These are phyloP conservation scores for Darevskia nairensis DNA, from an alignment of 2,797 vertebrate genomes.

Conservation along the genomic window DNA sequence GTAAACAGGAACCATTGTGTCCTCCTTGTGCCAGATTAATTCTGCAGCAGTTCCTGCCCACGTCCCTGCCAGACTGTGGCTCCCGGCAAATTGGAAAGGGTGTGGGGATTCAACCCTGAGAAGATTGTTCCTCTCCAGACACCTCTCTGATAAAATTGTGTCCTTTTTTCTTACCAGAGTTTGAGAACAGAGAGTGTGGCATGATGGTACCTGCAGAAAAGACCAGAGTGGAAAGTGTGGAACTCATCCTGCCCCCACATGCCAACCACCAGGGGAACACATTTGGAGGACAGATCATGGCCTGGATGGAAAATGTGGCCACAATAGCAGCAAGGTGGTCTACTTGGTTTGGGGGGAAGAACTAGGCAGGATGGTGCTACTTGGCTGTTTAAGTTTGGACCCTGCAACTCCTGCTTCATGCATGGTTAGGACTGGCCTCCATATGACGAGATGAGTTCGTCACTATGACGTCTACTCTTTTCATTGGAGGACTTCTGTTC, in stretches of 20 bases:
- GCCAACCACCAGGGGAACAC: conserved; percentile 97
- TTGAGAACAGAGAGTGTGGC: conserved; percentile 78
- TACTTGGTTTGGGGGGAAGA: neutral
- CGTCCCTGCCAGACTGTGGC: neutral
- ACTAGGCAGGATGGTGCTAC: neutral
- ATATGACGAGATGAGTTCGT: neutral
- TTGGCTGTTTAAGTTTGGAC: neutral
- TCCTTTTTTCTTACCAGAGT: conserved; percentile 49
- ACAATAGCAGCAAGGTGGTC: conserved; percentile 93
- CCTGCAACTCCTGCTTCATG: neutral
- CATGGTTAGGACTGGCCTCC: neutral
- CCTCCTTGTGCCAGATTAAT: neutral
- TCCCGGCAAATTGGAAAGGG: neutral
- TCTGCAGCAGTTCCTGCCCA: neutral
- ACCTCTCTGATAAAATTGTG: fast-evolving
- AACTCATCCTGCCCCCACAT: conserved; percentile 94
- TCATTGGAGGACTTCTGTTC: neutral
- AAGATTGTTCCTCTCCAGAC: neutral
- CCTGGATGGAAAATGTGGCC: conserved; percentile 99
- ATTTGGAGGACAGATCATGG: conserved; percentile 98
- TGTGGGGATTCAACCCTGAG: neutral
- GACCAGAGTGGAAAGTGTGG: conserved; percentile 94
- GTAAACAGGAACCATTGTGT: too few species aligned
- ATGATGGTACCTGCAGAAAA: conserved; percentile 82
- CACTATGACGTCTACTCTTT: neutral